Base-by-base conservation (phyloP, 2,888 invertebrate species). In the Drosophila cognata region DNA sequence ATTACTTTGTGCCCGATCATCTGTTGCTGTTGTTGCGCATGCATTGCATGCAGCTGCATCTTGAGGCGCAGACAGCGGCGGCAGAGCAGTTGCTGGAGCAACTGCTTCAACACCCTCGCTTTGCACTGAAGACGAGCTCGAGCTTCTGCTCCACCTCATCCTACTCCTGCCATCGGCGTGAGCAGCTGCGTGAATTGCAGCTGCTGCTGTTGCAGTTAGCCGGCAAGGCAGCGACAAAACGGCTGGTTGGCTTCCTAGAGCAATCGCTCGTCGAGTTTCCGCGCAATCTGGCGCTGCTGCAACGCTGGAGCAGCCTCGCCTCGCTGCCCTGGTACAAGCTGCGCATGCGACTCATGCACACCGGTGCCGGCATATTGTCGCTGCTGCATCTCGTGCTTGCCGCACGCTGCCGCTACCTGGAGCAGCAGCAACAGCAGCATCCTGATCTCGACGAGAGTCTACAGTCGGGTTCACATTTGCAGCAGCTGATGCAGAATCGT, bases 211-310 rank as follows among this genome's bases (percentile, higher is more conserved):
- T 91, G 56, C 82, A 89, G 33, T 62, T 88, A 59, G 61, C 75
- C 82, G 2, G 3, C 18, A 38, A 29, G 7, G 7, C 16, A 16
- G 4, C 13, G 5, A 25, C 41, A 16, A 33, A 29, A 2, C 35
- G 50, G 7, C 13, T 86, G 21, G 28, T 61, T 1, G 89, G 91
- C n/a, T 77, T 93, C 6, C 81, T 94, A 28, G 36, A 82, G 87
- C 48, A 91, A 35, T 94, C 94, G 0, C 87, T 95, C 2, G 82
- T 90, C 10, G 93, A 93, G 36, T 95, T 94, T 90, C 95, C 95
- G 1, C 94, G 95, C 71, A 96, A 96, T 91, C 92, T 95, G 59
- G 94, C 93, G 68, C 87, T 95, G 11, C 90, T 95, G 33, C 94
- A 94, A 38, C 93, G 92, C 77, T 93, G 91, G 85, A 92, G 93